Evolutionary conservation across 2,888 invertebrate species (phyloP).

Genomic region (Caenorhabditis sp.): DNA sequence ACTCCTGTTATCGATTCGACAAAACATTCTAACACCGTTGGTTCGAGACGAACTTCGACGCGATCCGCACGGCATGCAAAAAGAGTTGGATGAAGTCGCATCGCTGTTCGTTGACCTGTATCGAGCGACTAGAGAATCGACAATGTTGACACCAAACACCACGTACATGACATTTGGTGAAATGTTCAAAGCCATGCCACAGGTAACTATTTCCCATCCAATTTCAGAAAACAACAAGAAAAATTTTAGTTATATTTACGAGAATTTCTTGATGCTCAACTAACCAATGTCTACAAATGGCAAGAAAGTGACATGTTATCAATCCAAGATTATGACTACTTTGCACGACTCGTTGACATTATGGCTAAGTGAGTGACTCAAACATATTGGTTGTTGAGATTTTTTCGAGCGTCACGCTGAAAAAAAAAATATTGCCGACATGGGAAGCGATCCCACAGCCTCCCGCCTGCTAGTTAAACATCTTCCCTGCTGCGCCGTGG

Average conservation of each 20-base stretch:
- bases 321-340: conserved; percentile 46
- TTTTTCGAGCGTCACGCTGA: too few species aligned
- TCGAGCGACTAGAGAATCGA: conserved; percentile 20
- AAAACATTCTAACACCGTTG: conserved; percentile 42
- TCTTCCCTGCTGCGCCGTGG: too few species aligned
- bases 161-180: conserved; percentile 45
- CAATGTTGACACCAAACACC: conserved; percentile 27
- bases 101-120: conserved; percentile 44
- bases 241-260: conserved; percentile 35
- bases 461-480: too few species aligned
- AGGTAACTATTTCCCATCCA: background rate
- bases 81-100: conserved; percentile 45
- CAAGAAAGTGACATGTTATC: conserved; percentile 40
- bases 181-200: conserved; percentile 30
- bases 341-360: conserved; percentile 33
- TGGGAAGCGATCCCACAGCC: too few species aligned
- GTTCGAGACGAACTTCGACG: conserved; percentile 35
- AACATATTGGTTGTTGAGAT: too few species aligned
- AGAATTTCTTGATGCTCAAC: conserved; percentile 46
- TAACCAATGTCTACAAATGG: conserved; percentile 46
- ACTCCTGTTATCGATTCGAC: conserved; percentile 42
- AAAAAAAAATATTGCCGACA: too few species aligned
- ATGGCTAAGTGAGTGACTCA: conserved; percentile 18
- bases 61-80: conserved; percentile 45
- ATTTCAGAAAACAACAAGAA: background rate